Evolutionary conservation across 2,888 invertebrate genomes (phyloP).

Genomic region (Ferrisia virgata): DNA sequence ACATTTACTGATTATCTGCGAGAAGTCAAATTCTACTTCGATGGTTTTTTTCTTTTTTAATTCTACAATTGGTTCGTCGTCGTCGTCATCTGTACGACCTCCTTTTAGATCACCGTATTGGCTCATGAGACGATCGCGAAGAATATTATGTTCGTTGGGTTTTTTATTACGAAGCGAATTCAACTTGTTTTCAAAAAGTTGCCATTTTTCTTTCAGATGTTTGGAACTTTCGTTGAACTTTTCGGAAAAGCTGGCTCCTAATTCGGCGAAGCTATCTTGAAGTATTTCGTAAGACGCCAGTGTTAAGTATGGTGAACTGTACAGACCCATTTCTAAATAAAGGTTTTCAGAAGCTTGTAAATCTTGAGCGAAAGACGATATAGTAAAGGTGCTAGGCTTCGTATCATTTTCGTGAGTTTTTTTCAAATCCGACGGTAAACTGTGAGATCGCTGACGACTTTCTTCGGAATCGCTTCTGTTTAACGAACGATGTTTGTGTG

Average conservation of each 20-base stretch:
- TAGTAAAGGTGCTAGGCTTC: background rate
- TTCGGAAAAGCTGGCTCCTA: constrained; percentile 57
- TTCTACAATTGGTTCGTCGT: constrained; percentile 46
- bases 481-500: background rate
- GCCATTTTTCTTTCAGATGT: constrained; percentile 60
- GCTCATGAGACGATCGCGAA: constrained; percentile 39
- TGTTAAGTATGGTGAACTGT: constrained; percentile 49
- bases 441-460: constrained; percentile 41
- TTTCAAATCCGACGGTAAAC: constrained; percentile 31
- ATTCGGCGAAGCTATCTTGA: constrained; percentile 57
- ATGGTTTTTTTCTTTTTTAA: background rate
- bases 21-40: constrained; percentile 7
- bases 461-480: constrained; percentile 15
- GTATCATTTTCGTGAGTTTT: background rate
- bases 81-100: background rate
- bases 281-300: constrained; percentile 50
- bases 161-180: constrained; percentile 47
- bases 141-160: background rate
- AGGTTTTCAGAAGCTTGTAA: constrained; percentile 18
- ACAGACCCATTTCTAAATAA: constrained; percentile 43
- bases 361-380: background rate
- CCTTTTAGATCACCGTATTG: background rate
- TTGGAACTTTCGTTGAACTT: constrained; percentile 59
- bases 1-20: constrained; percentile 37
- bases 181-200: constrained; percentile 55